A percentile compares a stretch with the other conserved stretches of the same genome.
Evolutionary conservation across 2,888 invertebrate species (phyloP).

Genomic region (Stramonita haemastoma): DNA sequence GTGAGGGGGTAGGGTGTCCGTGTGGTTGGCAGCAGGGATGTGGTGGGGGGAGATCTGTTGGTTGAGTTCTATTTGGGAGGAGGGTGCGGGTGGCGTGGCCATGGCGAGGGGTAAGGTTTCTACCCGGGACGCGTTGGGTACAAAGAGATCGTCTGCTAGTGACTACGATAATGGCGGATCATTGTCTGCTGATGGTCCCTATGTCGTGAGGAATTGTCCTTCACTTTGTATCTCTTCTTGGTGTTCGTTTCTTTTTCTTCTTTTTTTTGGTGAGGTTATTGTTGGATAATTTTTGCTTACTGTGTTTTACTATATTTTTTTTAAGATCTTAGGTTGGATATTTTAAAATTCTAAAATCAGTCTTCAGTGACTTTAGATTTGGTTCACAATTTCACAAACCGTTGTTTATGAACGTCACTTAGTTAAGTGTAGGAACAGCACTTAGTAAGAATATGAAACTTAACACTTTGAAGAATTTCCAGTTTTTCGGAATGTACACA

Average conservation of each 20-base stretch:
- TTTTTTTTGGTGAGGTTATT: neutral
- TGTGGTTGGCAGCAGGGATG: neutral
- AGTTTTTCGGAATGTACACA: too few relatives aligned
- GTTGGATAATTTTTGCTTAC: neutral
- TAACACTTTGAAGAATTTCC: too few relatives aligned
- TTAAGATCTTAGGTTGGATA: neutral
- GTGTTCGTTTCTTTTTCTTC: neutral
- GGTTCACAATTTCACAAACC: too few relatives aligned
- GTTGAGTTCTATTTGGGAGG: neutral
- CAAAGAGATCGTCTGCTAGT: neutral
- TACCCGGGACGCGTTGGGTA: neutral
- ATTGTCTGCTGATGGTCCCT: neutral
- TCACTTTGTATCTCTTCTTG: neutral
- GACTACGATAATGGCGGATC: neutral
- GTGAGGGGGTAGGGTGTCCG: neutral
- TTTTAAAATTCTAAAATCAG: neutral
- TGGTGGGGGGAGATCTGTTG: neutral
- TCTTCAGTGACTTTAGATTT: neutral
- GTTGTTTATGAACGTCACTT: too few relatives aligned
- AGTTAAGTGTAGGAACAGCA: too few relatives aligned
- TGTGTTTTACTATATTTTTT: neutral
- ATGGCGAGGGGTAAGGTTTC: neutral
- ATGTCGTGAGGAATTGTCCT: neutral
- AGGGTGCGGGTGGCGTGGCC: neutral
- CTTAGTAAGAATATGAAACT: too few relatives aligned